Base-by-base conservation (phyloP, 2,113 vertebrate species). In the Pelobates fuscus region DNA sequence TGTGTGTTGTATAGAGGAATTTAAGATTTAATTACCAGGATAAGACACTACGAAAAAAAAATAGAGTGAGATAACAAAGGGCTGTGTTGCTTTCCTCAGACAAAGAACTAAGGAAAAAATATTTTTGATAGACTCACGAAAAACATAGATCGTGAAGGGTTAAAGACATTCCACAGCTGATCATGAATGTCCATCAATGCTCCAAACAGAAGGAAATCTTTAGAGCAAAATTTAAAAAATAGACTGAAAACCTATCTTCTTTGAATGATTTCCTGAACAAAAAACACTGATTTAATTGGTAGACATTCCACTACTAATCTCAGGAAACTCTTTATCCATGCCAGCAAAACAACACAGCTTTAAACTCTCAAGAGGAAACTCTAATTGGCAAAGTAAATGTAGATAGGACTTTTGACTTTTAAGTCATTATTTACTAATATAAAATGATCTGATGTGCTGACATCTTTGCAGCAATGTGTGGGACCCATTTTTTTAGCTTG, bases 231-330 rank as follows among this genome's bases (percentile, higher is more conserved):
- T 43, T 20, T 24, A 27, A 46, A 5, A 25, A 70, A 59, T 18
- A 70, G 21, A 41, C 24, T 70, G 7, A 59, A 25, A 68, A 2
- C 60, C 29, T 20, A 54, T 44, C 64, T 59, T 32, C 32, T 32
- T 58, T 70, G 30, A 46, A 44, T 27, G 23, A 70, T 60, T 25
- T 70, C 60, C 60, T 17, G 32, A 44, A 37, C 15, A 69, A 17
- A 37, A 57, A 58, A 55, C 37, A 29, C 10, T 18, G 21, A 8
- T 60, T 60, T 70, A 70, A 60, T 70, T 70, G 55, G 68, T 70
- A 60, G 23, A 70, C 21, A 70, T 70, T 70, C 68, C 68, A 46
- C 60, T 59, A 60, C 68, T 70, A 70, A 70, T 70, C 67, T 43
- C 67, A 70, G 67, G 54, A 59, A 43, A 43, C 18, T 46, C 21